Evolutionary conservation across 1,140 invertebrate genomes (phyloP).

Genomic region (Tyrophagus putrescentiae): DNA sequence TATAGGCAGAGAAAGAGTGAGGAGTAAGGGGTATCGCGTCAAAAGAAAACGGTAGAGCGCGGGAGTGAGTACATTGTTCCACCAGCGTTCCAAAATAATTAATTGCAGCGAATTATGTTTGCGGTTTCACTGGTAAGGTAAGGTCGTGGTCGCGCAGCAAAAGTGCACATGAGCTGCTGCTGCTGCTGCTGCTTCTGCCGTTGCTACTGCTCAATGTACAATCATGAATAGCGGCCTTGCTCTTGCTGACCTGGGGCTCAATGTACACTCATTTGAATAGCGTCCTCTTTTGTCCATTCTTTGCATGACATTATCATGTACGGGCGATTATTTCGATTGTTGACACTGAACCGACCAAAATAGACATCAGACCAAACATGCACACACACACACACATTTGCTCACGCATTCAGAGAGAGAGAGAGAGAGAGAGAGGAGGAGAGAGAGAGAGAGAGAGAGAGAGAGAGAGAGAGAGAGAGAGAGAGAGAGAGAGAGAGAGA

Average conservation of each 20-base stretch:
- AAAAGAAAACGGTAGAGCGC: too few species aligned
- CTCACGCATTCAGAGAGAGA: not conserved
- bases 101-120: conserved; percentile 16
- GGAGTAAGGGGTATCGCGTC: not conserved
- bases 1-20: not conserved
- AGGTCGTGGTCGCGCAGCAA: not conserved
- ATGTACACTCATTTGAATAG: not conserved
- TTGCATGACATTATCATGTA: conserved; percentile 3
- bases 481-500: not conserved
- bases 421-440: not conserved
- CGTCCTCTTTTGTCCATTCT: not conserved
- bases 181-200: too few species aligned
- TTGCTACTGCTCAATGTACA: too few species aligned
- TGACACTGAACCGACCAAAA: conserved; percentile 6
- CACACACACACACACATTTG: not conserved
- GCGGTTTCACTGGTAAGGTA: not conserved
- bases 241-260: too few species aligned
- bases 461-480: not conserved
- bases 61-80: not conserved
- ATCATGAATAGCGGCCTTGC: too few species aligned
- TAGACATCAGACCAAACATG: not conserved
- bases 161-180: too few species aligned
- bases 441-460: not conserved
- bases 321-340: not conserved
- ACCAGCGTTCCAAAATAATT: conserved; percentile 2